Evolutionary conservation across 2,888 invertebrate species (phyloP).

Genomic region (Ochlodes sylvanus): DNA sequence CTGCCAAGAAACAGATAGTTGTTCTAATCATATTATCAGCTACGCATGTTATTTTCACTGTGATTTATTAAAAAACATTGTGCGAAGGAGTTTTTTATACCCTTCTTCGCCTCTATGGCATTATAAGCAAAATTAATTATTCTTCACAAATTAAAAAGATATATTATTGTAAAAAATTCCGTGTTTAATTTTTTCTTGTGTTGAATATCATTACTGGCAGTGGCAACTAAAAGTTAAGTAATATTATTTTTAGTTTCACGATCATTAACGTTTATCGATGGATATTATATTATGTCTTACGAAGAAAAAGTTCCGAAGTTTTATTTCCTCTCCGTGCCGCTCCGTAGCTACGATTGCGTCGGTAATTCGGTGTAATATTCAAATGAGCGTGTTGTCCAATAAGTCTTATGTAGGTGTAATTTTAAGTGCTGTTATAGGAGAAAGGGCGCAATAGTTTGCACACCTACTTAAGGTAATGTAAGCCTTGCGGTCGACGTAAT

Average conservation of each 20-base stretch:
- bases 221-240: too few species aligned
- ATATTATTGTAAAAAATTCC: too few species aligned
- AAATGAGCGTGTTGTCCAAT: neutral
- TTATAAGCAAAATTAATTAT: too few species aligned
- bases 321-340: neutral
- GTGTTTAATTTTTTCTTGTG: too few species aligned
- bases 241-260: too few species aligned
- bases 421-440: slow-evolving; percentile 9
- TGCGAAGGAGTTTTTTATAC: too few species aligned
- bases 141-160: too few species aligned
- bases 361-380: neutral
- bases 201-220: too few species aligned
- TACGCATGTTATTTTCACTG: too few species aligned
- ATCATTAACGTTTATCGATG: too few species aligned
- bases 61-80: too few species aligned
- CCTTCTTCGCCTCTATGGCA: neutral
- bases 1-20: neutral
- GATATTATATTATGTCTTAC: neutral
- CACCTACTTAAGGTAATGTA: slow-evolving; percentile 1
- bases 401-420: neutral
- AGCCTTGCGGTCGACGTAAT: slow-evolving; percentile 11
- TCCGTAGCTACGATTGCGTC: neutral
- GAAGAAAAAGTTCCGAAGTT: neutral
- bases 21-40: too few species aligned
- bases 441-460: slow-evolving; percentile 13